These are phyloP conservation scores for Python bivittatus DNA, from an alignment of 2,113 vertebrate genomes.

Conservation along the genomic window DNA sequence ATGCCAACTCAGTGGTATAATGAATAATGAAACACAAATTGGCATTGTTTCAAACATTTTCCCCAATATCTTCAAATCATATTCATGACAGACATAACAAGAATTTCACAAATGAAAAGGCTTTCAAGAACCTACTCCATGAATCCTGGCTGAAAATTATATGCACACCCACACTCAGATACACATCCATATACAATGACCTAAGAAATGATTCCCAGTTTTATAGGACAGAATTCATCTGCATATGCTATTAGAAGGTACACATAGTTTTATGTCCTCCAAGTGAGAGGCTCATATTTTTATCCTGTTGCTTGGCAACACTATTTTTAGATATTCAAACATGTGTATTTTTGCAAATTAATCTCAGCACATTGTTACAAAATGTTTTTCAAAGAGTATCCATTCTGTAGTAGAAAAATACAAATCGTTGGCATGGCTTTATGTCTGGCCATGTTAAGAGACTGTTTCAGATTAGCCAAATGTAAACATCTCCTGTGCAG, in stretches of 20 bases:
- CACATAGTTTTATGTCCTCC: conserved; percentile 45
- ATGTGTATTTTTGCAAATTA: conserved; percentile 59
- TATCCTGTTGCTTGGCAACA: conserved; percentile 60
- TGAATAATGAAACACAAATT: conserved; percentile 66
- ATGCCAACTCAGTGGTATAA: conserved; percentile 47
- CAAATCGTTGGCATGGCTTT: conserved; percentile 36
- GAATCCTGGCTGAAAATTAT: conserved; percentile 39
- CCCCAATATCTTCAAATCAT: conserved; percentile 45
- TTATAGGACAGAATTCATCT: conserved; percentile 43
- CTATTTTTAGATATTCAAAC: conserved; percentile 60
- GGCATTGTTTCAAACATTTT: conserved; percentile 54
- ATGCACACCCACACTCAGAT: conserved; percentile 18
- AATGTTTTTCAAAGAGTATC: conserved; percentile 44
- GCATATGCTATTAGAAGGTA: conserved; percentile 33
- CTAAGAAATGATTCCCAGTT: conserved; percentile 38
- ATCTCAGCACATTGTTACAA: conserved; percentile 52
- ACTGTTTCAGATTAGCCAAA: background rate
- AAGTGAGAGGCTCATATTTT: conserved; percentile 52
- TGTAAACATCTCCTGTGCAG: background rate
- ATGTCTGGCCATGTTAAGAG: conserved; percentile 17
- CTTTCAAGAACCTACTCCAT: conserved; percentile 42
- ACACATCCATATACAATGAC: background rate
- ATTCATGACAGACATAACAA: conserved; percentile 37
- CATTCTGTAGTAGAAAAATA: conserved; percentile 44
- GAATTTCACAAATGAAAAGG: conserved; percentile 28